Base-by-base conservation (phyloP, 2,888 invertebrate genomes). In the Lasioglossum lativentre region DNA sequence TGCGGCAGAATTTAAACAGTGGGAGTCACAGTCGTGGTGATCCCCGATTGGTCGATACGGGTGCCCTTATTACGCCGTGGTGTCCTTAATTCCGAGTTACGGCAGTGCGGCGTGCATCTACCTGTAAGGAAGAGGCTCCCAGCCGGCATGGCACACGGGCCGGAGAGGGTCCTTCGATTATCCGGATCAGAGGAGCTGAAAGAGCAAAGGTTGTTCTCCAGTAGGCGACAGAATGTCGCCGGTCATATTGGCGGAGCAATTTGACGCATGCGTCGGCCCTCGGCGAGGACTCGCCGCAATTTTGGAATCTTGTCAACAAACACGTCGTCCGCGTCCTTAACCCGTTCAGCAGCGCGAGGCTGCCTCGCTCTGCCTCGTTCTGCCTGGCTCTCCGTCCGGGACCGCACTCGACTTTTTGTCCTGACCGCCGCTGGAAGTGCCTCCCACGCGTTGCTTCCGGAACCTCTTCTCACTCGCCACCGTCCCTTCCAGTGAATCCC, bases 271-370 rank as follows among this genome's bases (percentile, higher is more conserved):
- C 91, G 91, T 85, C 82, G 34, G 38, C 12, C 27, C 14, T 27
- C 42, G 38, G 70, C 76, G 71, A 83, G 82, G 85, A 78, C 75
- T 85, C 82, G 88, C 85, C 85, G 87, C 83, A 88, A 92, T 92
- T 94, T 93, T 92, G 93, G 93, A 93, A 92, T 91, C 89, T 91
- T 92, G 90, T 92, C 93, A 93, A 93, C 93, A 92, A 91, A 93
- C 86, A 82, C 75, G 75, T 73, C 88, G 59, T 0, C 84, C 85
- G 23, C 87, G 79, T 86, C 77, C 80, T 80, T 75, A 80, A 78
- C 81, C 80, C 78, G 76, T 76, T 56, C 78, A 72, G 59, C 38
- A 23, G 72, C 40, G 27, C 72, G 23, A 73, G 83, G n/a, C 52
- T 52, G 52, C 10, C 52, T 23, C 52, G 52, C 52, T 52, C 52